Conservation (phyloP, 2,113 vertebrate species). For the Pseudorasbora parva region DNA sequence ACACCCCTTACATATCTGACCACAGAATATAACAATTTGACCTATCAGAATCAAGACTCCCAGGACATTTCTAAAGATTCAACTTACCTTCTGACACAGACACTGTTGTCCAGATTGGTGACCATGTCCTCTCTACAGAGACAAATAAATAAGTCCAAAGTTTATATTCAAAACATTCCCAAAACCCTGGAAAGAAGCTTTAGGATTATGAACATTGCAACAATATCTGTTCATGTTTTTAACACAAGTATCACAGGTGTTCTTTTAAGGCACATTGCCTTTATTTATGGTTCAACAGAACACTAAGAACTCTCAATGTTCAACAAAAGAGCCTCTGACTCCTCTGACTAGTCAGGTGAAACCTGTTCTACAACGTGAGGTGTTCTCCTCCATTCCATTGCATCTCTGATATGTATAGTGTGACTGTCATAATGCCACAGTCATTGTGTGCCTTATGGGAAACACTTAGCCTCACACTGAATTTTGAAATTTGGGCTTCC, state of each 20-base stretch:
- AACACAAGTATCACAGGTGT: neutral
- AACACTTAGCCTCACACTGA: neutral
- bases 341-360: slow-evolving; percentile 21
- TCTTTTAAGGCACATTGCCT: neutral
- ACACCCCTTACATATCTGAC: no score
- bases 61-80: neutral
- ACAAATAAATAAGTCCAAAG: slow-evolving; percentile 41
- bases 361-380: slow-evolving; percentile 23
- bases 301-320: neutral
- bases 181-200: neutral
- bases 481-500: neutral
- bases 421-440: neutral
- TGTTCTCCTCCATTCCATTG: neutral
- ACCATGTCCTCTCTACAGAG: slow-evolving; percentile 67
- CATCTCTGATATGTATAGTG: neutral
- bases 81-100: slow-evolving; percentile 70
- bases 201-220: neutral
- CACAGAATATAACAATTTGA: no score
- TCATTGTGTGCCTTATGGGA: neutral
- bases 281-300: slow-evolving; percentile 33
- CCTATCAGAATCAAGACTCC: neutral
- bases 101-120: slow-evolving; percentile 60
- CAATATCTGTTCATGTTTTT: slow-evolving; percentile 13
- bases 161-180: neutral
- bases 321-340: neutral